Percentiles rank a stretch among this genome's conserved stretches.
phyloP scores from a whole-genome alignment of 2,797 vertebrate genomes.

The Sorex maritimensis region DNA sequence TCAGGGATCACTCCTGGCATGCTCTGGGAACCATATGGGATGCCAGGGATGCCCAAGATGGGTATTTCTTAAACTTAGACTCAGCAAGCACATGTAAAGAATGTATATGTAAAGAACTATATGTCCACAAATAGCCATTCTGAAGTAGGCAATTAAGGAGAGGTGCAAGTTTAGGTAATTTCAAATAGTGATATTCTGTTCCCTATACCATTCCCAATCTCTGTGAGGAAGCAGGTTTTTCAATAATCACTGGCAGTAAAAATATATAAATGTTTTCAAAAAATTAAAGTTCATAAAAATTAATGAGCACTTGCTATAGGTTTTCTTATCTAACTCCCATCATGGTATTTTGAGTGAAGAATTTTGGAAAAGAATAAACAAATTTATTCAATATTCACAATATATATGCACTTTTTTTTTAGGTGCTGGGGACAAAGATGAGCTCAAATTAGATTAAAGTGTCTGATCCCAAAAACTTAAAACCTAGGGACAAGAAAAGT shows the following conservation, averaged over 20 bases:
- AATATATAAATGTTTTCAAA: conserved; percentile 30
- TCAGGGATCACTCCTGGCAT: too few species aligned
- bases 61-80: neutral
- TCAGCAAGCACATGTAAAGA: neutral
- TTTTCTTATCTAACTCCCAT: neutral
- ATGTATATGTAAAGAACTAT: neutral
- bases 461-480: conserved; percentile 8
- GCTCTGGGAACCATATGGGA: too few species aligned
- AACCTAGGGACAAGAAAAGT: neutral
- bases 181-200: neutral
- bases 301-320: neutral
- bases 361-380: conserved; percentile 43
- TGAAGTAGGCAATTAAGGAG: neutral
- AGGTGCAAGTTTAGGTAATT: neutral
- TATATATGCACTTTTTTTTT: conserved; percentile 21
- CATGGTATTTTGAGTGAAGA: conserved; percentile 7
- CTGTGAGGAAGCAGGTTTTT: neutral
- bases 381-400: neutral
- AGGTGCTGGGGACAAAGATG: neutral
- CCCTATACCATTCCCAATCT: neutral
- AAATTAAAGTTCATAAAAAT: neutral
- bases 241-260: neutral
- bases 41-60: too few species aligned
- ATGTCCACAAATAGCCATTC: neutral
- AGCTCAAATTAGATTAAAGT: conserved; percentile 41